Base-by-base conservation (phyloP, 92 coral and sea anemone genomes). In the Porites divaricata region DNA sequence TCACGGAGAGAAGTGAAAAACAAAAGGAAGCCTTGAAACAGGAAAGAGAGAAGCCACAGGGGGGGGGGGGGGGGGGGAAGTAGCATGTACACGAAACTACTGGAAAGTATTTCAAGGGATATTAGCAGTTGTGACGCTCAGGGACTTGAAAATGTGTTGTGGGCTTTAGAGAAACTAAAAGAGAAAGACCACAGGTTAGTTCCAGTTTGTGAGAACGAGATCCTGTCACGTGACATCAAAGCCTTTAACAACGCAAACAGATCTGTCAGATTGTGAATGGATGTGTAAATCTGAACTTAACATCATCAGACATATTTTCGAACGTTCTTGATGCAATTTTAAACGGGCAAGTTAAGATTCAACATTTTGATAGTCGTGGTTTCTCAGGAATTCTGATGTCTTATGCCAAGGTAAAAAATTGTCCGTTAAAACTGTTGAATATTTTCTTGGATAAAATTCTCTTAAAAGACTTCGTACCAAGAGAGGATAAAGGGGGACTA, bases 131-230 rank as follows among this genome's bases (percentile, higher is more conserved):
- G 82, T 19, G 2, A 41, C 9, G 59, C 57, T 21, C 28, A 54
- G 51, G 13, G 48, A 15, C 72, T 77, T 63, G 82, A 61, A 9
- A 48, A 62, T 65, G 35, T 77, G 35, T 14, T 77, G 7, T 77
- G 82, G 82, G 72, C 71, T 49, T 64, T 77, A 26, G 82, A 72
- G 48, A 63, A 45, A 64, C 9, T 62, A 8, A 10, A 26, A 48
- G 82, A 77, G 82, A 77, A 77, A 21, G 72, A 77, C 3, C 70
- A 77, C 70, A 20, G 48, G 25, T 45, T 77, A 45, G 59, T 77
- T 22, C n/a, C 13, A 19, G 45, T 77, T 19, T 77, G 82, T 2
- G 58, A 63, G 72, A 77, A 28, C 1, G 72, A 62, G 82, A 77
- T 77, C 64, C 62, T 77, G 41, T 77, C 72, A 20, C 61, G 49